Evolutionary conservation across 2,888 invertebrate species (phyloP).

Genomic region (Stegophylla sp.): DNA sequence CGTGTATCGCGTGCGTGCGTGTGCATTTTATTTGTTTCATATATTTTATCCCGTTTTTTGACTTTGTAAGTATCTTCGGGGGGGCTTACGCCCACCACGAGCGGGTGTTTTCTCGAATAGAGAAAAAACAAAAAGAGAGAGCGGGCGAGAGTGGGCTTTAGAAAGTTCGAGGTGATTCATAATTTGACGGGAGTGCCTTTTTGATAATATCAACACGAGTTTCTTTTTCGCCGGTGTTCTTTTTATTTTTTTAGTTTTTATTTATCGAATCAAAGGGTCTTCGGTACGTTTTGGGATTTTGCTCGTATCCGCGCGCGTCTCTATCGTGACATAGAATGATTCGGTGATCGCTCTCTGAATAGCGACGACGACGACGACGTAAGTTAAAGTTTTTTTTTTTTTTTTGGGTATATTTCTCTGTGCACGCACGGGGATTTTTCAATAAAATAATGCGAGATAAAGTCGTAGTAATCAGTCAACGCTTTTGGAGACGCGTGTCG

Average conservation of each 20-base stretch:
- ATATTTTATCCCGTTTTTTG: background rate
- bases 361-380: no score
- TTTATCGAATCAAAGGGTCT: background rate
- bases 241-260: background rate
- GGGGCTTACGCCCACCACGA: conserved; percentile 9
- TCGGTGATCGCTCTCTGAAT: background rate
- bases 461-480: conserved; percentile 13
- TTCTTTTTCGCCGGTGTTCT: background rate
- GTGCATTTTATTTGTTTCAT: background rate
- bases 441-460: background rate
- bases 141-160: conserved; percentile 30
- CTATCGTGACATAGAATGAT: background rate
- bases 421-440: background rate
- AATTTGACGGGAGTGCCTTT: conserved; percentile 32
- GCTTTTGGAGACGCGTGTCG: no score
- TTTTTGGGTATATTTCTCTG: no score
- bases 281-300: background rate
- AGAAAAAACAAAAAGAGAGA: conserved; percentile 19
- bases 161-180: conserved; percentile 37
- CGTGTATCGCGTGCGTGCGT: background rate
- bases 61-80: background rate
- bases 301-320: background rate
- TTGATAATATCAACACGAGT: background rate
- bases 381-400: no score
- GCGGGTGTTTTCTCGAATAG: conserved; percentile 9